phyloP scores from a whole-genome alignment of 2,888 invertebrate genomes.

The Cryptophagus acutangulus region DNA sequence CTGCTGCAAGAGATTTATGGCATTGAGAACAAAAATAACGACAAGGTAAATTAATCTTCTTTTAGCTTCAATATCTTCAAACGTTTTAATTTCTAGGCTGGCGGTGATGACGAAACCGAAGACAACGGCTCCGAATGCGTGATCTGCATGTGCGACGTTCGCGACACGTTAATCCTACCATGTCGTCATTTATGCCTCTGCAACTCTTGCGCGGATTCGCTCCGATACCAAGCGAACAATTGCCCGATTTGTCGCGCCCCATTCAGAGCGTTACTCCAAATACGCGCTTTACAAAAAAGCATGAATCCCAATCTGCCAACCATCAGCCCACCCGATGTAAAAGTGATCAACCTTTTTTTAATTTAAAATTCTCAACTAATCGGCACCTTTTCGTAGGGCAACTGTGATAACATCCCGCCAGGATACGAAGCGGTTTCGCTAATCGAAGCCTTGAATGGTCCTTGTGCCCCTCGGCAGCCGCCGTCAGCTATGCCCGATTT shows the following conservation, averaged over 20 bases:
- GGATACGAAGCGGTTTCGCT: slow-evolving; percentile 93
- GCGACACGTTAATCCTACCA: slow-evolving; percentile 95
- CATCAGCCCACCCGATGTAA: slow-evolving; percentile 61
- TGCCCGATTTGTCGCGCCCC: slow-evolving; percentile 99
- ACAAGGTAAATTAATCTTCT: slow-evolving; percentile 45
- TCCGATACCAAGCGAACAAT: slow-evolving; percentile 96
- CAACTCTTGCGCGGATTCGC: slow-evolving; percentile 94
- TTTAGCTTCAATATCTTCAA: slow-evolving; percentile 20
- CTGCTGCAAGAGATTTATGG: slow-evolving; percentile 98
- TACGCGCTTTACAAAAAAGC: slow-evolving; percentile 83
- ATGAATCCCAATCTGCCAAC: slow-evolving; percentile 52
- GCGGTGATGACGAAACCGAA: slow-evolving; percentile 79
- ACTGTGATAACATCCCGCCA: slow-evolving; percentile 79
- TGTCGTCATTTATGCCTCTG: slow-evolving; percentile 96
- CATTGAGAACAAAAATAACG: slow-evolving; percentile 95
- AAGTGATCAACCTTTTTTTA: slow-evolving; percentile 25
- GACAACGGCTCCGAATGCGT: slow-evolving; percentile 97
- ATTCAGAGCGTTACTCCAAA: slow-evolving; percentile 92
- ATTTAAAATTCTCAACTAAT: slow-evolving; percentile 10
- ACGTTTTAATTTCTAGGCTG: slow-evolving; percentile 22
- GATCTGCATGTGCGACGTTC: slow-evolving; percentile 97
- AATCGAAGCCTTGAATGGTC: slow-evolving; percentile 94
- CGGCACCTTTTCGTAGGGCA: slow-evolving; percentile 56
- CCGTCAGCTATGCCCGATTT: slow-evolving; percentile 47
- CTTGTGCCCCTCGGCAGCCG: slow-evolving; percentile 57